Conservation (phyloP, 2,888 invertebrate genomes). For the Griposia aprilina region DNA sequence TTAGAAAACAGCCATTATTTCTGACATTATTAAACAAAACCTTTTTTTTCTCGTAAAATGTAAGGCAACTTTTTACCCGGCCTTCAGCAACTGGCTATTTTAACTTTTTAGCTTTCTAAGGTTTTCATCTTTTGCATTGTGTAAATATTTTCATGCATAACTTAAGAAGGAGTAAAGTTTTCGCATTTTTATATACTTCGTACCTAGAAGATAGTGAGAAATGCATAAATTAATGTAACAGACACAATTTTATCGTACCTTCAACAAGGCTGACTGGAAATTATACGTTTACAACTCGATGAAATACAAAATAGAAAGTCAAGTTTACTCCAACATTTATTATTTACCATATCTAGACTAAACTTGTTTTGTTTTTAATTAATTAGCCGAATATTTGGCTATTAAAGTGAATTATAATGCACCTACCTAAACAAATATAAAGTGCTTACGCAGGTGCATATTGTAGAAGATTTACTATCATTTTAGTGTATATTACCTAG, state of each 20-base stretch:
- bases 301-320: not conserved
- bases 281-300: not conserved
- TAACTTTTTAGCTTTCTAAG: constrained; percentile 38
- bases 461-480: not conserved
- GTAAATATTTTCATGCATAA: constrained; percentile 46
- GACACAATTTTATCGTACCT: not conserved
- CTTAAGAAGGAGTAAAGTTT: constrained; percentile 14
- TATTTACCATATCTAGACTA: too few relatives aligned
- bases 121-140: constrained; percentile 27
- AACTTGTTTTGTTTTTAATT: not conserved
- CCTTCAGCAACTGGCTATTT: constrained; percentile 41
- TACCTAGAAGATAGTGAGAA: not conserved
- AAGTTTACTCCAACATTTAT: not conserved
- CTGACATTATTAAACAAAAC: constrained; percentile 4
- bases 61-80: not conserved
- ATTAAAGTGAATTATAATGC: not conserved
- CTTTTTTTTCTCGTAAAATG: constrained; percentile 22
- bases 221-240: not conserved
- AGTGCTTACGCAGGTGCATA: not conserved
- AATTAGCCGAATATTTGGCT: not conserved
- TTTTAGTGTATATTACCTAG: not conserved
- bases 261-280: not conserved
- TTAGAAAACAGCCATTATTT: constrained; percentile 15
- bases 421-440: not conserved
- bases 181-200: constrained; percentile 4